phyloP scores from a whole-genome alignment of 2,797 vertebrate species.

The Buphagus erythrorhynchus region DNA sequence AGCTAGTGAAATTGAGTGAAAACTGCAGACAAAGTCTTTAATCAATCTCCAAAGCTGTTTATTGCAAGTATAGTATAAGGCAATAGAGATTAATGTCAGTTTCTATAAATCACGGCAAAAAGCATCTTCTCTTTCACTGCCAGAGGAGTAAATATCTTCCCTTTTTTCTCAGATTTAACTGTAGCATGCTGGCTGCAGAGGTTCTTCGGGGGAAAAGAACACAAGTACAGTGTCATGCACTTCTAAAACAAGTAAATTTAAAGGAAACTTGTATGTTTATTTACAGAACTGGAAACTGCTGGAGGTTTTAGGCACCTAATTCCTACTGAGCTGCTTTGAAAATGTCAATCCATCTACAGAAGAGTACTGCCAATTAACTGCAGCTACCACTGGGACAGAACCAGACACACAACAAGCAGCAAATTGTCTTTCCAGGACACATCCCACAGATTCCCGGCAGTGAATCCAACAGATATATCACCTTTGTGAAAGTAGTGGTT shows the following conservation, averaged over 20 bases:
- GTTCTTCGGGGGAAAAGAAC: not conserved
- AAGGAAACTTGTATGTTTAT: not conserved
- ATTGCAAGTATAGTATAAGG: slow-evolving; percentile 43
- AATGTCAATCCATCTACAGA: not conserved
- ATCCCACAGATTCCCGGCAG: not conserved
- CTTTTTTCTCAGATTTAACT: slow-evolving; percentile 9
- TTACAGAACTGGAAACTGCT: not conserved
- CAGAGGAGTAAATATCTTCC: slow-evolving; percentile 44
- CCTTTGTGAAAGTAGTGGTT: not conserved
- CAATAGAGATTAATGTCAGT: slow-evolving; percentile 51
- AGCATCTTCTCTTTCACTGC: slow-evolving; percentile 30
- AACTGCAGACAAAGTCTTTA: slow-evolving; percentile 51
- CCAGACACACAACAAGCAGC: not conserved
- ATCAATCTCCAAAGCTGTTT: slow-evolving; percentile 65
- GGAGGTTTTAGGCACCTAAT: not conserved
- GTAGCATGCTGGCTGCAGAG: not conserved
- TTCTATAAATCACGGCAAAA: slow-evolving; percentile 63
- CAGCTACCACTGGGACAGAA: not conserved
- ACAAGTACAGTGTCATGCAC: not conserved
- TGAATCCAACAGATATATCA: not conserved
- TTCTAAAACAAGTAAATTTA: not conserved
- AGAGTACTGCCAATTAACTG: not conserved
- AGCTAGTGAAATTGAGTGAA: slow-evolving; percentile 66
- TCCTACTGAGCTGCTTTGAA: not conserved
- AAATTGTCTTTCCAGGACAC: not conserved